A percentile compares a stretch with the other conserved stretches of the same genome.
phyloP scores from a whole-genome alignment of 2,888 invertebrate genomes.

The Archips crataeganus region DNA sequence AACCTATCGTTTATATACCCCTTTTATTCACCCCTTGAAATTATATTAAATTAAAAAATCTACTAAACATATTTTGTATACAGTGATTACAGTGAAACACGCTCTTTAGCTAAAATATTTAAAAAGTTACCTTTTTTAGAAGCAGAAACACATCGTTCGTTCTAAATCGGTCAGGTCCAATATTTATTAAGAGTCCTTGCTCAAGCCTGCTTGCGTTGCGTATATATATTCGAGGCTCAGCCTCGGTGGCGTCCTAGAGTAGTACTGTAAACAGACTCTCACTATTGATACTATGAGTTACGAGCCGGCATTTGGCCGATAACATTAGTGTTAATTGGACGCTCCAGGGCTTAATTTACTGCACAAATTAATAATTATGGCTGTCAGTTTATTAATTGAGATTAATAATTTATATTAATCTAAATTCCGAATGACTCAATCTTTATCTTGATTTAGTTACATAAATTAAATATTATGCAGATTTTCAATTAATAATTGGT shows the following conservation, averaged over 20 bases:
- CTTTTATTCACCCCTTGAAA: too few species aligned
- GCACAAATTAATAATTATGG: conserved; percentile 44
- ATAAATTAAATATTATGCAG: conserved; percentile 18
- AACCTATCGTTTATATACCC: too few species aligned
- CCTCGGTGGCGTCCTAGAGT: background rate
- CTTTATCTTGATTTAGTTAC: conserved; percentile 24
- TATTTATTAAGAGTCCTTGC: too few species aligned
- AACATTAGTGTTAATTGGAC: conserved; percentile 46
- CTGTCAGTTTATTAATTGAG: conserved; percentile 46
- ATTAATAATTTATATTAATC: conserved; percentile 42
- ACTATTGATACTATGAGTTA: conserved; percentile 39
- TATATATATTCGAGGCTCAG: background rate
- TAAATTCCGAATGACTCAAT: conserved; percentile 25
- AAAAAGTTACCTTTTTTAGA: too few species aligned
- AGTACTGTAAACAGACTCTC: conserved; percentile 11
- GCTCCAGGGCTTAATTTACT: conserved; percentile 47
- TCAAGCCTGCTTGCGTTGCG: background rate
- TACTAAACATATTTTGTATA: too few species aligned
- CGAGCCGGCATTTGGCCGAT: conserved; percentile 38
- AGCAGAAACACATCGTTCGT: too few species aligned
- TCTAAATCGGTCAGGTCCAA: too few species aligned
- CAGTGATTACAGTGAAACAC: too few species aligned
- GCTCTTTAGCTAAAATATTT: too few species aligned
- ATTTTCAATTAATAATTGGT: conserved; percentile 13
- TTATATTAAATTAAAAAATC: too few species aligned